These are phyloP conservation scores for Sebastolobus alascanus DNA, from an alignment of 2,797 vertebrate species.

Conservation along the genomic window DNA sequence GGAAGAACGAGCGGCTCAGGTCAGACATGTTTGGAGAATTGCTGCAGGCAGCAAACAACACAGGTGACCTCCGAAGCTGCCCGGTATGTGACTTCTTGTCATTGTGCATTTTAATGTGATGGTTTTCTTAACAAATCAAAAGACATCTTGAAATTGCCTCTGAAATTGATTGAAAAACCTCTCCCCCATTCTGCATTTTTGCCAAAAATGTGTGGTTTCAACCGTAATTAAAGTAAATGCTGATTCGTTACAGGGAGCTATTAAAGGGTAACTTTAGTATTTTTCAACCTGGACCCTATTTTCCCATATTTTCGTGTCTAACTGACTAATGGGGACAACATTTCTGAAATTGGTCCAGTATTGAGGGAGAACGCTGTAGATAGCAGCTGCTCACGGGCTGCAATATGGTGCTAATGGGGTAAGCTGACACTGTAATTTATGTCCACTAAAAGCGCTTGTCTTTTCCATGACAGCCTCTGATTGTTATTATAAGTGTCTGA, in stretches of 20 bases:
- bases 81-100: slow-evolving; percentile 87
- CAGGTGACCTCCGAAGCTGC: slow-evolving; percentile 95
- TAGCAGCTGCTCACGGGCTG: no score
- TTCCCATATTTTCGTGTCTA: no score
- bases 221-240: slow-evolving; percentile 6
- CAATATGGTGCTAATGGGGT: no score
- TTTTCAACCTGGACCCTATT: no score
- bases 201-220: slow-evolving; percentile 15
- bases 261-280: no score
- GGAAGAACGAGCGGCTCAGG: slow-evolving; percentile 90
- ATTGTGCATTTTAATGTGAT: not conserved
- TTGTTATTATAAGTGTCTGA: no score
- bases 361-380: no score
- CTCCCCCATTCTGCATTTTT: not conserved
- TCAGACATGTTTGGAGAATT: slow-evolving; percentile 96
- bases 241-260: not conserved
- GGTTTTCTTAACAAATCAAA: not conserved
- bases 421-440: no score
- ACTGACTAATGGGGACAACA: no score
- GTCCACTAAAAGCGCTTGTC: no score
- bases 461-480: no score
- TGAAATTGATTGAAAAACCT: not conserved
- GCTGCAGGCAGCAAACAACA: slow-evolving; percentile 95
- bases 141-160: not conserved
- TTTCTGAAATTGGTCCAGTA: no score